Percentiles rank a stretch among this genome's conserved stretches.
Conservation (phyloP, 2,888 invertebrate genomes). For the Melanotus villosus region DNA sequence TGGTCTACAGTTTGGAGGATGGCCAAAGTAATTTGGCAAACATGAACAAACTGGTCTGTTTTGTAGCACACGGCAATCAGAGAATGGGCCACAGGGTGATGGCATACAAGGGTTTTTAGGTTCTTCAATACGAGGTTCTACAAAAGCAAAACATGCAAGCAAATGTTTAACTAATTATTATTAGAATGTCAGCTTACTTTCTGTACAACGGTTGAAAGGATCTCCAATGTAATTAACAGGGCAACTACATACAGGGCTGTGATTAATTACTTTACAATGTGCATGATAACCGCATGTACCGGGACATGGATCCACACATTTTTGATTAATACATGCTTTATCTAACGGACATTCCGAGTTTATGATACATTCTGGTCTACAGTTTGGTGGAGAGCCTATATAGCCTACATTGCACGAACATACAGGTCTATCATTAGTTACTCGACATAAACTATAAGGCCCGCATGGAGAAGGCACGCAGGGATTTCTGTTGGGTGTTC, state of each 20-base stretch:
- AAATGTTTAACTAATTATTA: background rate
- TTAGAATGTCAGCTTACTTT: constrained; percentile 70
- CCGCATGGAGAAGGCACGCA: constrained; percentile 86
- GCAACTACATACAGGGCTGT: constrained; percentile 86
- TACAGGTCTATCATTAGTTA: constrained; percentile 79
- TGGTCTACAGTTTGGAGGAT: constrained; percentile 84
- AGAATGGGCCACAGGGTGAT: constrained; percentile 83
- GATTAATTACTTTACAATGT: constrained; percentile 83
- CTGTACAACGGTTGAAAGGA: constrained; percentile 82
- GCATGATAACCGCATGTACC: constrained; percentile 85
- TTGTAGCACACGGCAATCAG: constrained; percentile 79
- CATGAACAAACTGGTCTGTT: constrained; percentile 83
- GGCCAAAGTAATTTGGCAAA: constrained; percentile 80
- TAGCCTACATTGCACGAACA: constrained; percentile 83
- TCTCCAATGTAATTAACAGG: constrained; percentile 79
- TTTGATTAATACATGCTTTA: constrained; percentile 83
- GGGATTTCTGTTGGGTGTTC: too few species aligned
- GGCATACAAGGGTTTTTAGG: constrained; percentile 75
- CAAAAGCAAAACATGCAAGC: constrained; percentile 55
- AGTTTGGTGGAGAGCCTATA: constrained; percentile 82
- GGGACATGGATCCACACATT: constrained; percentile 83
- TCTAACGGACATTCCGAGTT: constrained; percentile 84
- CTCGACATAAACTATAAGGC: constrained; percentile 82
- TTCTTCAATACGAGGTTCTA: constrained; percentile 60
- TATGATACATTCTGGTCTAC: constrained; percentile 84